Evolutionary conservation across 1,140 invertebrate genomes (phyloP).

Genomic region (Conus betulinus): DNA sequence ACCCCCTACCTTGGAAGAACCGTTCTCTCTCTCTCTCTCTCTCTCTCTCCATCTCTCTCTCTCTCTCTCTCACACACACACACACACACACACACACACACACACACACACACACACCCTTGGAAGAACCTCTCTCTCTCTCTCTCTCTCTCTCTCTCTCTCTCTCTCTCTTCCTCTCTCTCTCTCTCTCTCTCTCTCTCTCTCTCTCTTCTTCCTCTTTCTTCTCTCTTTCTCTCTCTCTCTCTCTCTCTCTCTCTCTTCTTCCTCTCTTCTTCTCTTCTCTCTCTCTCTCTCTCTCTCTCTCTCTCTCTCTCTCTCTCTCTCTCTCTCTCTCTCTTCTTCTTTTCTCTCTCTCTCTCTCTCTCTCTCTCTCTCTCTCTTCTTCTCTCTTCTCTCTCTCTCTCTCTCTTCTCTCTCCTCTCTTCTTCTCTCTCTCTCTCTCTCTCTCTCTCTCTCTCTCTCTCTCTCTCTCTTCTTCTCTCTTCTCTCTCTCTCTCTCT

Average conservation of each 20-base stretch:
- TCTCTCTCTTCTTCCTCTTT: not conserved
- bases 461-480: constrained; percentile 7
- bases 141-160: constrained; percentile 15
- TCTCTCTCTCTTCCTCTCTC: not conserved
- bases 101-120: not conserved
- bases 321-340: constrained; percentile 6
- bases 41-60: too few relatives aligned
- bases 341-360: not conserved
- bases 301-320: not conserved
- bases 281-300: not conserved
- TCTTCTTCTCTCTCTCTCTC: not conserved
- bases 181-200: constrained; percentile 15
- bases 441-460: not conserved
- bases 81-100: not conserved
- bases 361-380: not conserved
- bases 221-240: not conserved
- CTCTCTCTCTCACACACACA: not conserved
- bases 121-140: not conserved
- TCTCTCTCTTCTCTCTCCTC: constrained; percentile 1
- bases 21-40: too few relatives aligned
- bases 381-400: not conserved
- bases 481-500: constrained; percentile 19
- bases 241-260: not conserved
- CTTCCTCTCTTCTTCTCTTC: not conserved
- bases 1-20: too few relatives aligned